Conservation (phyloP, 2,888 invertebrate species). For the Macroteleia sp. region DNA sequence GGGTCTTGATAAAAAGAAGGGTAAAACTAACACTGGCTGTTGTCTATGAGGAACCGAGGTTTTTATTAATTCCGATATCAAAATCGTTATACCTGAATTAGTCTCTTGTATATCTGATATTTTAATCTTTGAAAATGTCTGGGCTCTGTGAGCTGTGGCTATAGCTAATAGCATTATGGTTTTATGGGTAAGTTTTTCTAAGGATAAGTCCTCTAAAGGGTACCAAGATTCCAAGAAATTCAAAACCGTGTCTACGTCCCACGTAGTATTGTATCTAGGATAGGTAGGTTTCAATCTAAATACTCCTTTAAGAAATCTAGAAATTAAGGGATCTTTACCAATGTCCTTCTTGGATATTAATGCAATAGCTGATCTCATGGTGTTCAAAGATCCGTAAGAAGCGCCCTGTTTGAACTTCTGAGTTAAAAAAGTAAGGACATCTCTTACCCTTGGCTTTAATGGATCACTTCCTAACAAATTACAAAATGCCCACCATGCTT, state of each 20-base stretch:
- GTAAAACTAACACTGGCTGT: slow-evolving; percentile 31
- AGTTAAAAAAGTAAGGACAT: not conserved
- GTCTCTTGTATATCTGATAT: too few relatives aligned
- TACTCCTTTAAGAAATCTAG: slow-evolving; percentile 51
- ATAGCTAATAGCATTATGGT: slow-evolving; percentile 46
- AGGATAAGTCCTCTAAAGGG: slow-evolving; percentile 25
- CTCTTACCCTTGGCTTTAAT: not conserved
- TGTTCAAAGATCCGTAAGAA: slow-evolving; percentile 44
- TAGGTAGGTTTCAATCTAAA: slow-evolving; percentile 36
- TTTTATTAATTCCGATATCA: too few relatives aligned
- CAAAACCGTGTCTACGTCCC: slow-evolving; percentile 44
- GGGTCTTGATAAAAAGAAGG: slow-evolving; percentile 10
- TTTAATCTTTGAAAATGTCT: slow-evolving; percentile 49
- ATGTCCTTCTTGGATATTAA: slow-evolving; percentile 24
- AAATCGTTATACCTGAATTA: too few relatives aligned
- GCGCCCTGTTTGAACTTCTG: slow-evolving; percentile 21
- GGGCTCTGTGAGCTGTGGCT: slow-evolving; percentile 49
- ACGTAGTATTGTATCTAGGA: slow-evolving; percentile 52
- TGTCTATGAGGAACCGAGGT: slow-evolving; percentile 27
- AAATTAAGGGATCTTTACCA: slow-evolving; percentile 23
- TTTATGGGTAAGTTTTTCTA: slow-evolving; percentile 40
- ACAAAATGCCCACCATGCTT: slow-evolving; percentile 21
- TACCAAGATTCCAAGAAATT: slow-evolving; percentile 18
- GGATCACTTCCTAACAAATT: not conserved
- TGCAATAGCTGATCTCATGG: slow-evolving; percentile 19